Evolutionary conservation across 2,888 invertebrate species (phyloP).

Genomic region (Spodoptera picta): DNA sequence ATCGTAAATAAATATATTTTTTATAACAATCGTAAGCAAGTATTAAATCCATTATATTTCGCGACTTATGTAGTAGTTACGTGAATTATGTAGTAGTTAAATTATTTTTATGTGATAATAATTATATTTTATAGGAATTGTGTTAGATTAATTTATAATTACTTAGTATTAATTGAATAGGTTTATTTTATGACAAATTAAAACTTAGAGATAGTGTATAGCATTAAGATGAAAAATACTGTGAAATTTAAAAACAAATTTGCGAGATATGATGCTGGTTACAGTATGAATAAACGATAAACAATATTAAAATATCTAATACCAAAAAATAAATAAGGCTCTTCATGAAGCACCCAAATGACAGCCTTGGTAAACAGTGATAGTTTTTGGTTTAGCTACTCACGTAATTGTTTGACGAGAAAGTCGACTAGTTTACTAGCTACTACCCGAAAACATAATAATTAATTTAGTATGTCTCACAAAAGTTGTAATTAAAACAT

Average conservation of each 20-base stretch:
- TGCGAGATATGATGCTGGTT: background rate
- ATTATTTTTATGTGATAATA: slow-evolving; percentile 31
- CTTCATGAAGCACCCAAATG: too few species aligned
- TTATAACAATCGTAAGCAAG: slow-evolving; percentile 27
- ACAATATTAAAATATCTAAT: too few species aligned
- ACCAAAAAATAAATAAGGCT: too few species aligned
- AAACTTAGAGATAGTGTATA: slow-evolving; percentile 5
- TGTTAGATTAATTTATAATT: slow-evolving; percentile 24
- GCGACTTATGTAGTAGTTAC: slow-evolving; percentile 21
- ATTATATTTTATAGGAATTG: slow-evolving; percentile 23
- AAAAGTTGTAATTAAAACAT: too few species aligned
- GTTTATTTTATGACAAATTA: slow-evolving; percentile 8
- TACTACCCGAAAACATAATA: too few species aligned
- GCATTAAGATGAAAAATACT: background rate
- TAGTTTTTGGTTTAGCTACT: too few species aligned
- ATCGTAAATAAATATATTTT: slow-evolving; percentile 4
- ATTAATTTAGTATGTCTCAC: too few species aligned
- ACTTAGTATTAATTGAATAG: slow-evolving; percentile 31
- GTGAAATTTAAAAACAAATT: background rate
- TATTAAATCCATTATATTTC: slow-evolving; percentile 33
- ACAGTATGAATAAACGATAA: too few species aligned
- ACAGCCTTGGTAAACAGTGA: too few species aligned
- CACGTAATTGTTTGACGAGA: too few species aligned
- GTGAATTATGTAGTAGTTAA: slow-evolving; percentile 38
- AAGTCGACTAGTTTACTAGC: too few species aligned